These are phyloP conservation scores for Melanostoma scalare DNA, from an alignment of 2,888 invertebrate genomes.

Conservation along the genomic window DNA sequence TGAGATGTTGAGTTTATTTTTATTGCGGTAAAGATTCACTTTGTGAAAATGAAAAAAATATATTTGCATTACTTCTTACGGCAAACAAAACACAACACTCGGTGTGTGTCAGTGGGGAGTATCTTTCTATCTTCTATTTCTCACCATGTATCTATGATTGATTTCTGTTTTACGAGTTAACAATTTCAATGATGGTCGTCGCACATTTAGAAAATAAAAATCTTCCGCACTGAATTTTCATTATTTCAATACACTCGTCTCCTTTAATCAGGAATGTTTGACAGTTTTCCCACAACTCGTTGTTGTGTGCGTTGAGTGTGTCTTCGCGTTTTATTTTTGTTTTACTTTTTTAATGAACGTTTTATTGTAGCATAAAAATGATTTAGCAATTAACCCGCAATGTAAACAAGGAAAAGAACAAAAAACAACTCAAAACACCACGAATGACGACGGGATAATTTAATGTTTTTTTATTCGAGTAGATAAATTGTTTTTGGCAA, in stretches of 20 bases:
- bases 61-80: constrained; percentile 23
- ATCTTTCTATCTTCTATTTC: constrained; percentile 20
- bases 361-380: constrained; percentile 40
- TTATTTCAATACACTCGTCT: constrained; percentile 42
- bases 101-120: constrained; percentile 24
- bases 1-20: constrained; percentile 36
- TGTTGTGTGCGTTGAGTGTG: constrained; percentile 28
- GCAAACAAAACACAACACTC: constrained; percentile 29
- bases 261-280: constrained; percentile 47
- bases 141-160: constrained; percentile 24
- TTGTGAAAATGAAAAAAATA: constrained; percentile 1
- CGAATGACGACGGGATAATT: constrained; percentile 18
- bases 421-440: constrained; percentile 11
- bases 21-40: constrained; percentile 36
- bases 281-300: constrained; percentile 47
- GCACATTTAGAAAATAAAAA: constrained; percentile 15
- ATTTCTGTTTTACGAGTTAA: constrained; percentile 13
- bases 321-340: constrained; percentile 21
- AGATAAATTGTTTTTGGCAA: constrained; percentile 50
- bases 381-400: constrained; percentile 56
- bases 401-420: constrained; percentile 51
- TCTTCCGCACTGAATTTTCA: constrained; percentile 57
- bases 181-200: constrained; percentile 22
- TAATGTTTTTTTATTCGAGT: constrained; percentile 10
- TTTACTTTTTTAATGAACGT: constrained; percentile 24